Percentiles rank a stretch among this genome's conserved stretches.
These are phyloP conservation scores for Porphyrio hochstetteri DNA, from an alignment of 2,113 vertebrate genomes.

Conservation along the genomic window DNA sequence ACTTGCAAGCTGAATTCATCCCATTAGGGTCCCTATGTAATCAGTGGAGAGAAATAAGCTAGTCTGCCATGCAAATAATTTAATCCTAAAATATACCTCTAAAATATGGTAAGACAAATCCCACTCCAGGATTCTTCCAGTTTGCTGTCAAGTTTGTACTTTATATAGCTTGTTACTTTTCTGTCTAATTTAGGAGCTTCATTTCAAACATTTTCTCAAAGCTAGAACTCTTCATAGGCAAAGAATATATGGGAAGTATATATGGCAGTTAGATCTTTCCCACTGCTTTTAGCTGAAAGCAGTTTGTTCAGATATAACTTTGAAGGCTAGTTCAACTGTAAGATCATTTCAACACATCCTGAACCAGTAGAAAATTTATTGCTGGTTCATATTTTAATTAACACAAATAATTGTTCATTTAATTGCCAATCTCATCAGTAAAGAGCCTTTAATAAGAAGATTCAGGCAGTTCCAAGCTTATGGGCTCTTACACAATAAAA, in stretches of 20 bases:
- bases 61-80: not conserved
- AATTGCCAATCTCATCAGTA: conserved; percentile 17
- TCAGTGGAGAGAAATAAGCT: not conserved
- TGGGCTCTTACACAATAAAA: not conserved
- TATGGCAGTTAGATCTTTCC: conserved; percentile 19
- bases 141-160: not conserved
- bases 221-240: not conserved
- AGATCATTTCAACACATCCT: conserved; percentile 14
- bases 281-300: not conserved
- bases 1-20: not conserved
- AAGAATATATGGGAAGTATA: not conserved
- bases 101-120: not conserved
- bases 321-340: not conserved
- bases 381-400: conserved; percentile 54
- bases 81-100: not conserved
- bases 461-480: not conserved
- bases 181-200: not conserved
- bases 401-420: conserved; percentile 36
- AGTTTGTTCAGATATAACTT: conserved; percentile 32
- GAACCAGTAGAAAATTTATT: conserved; percentile 28
- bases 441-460: conserved; percentile 35
- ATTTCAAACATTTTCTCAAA: not conserved
- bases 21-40: not conserved
- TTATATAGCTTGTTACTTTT: not conserved
- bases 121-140: not conserved